Base-by-base conservation (phyloP, 1,140 invertebrate species). In the Orchestia grillus region DNA sequence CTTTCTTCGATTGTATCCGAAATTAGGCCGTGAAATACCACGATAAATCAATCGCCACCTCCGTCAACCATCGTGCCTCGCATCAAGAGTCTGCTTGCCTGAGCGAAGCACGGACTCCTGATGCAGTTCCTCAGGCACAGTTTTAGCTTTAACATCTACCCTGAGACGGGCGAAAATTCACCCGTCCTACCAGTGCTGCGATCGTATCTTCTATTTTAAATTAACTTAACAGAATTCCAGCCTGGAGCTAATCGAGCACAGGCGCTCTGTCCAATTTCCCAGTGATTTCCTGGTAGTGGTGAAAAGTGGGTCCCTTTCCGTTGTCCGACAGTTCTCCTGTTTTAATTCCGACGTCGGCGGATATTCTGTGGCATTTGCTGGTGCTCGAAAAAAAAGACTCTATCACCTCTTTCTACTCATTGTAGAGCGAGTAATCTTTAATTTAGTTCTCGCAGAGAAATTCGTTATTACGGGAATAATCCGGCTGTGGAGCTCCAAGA, bases 141-240 rank as follows among this genome's bases (percentile, higher is more conserved):
- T 77, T 77, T 77, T 3, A 77, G 15, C 62, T 77, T 77, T 23
- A 77, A 1, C 28, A 15, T 3, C 1, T 77, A 19, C 62, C 15
- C 62, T 77, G 11, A 77, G 28, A 77, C 15, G 28, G 1, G 62
- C 62, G 11, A 15, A 77, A 15, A 77, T 77, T 77, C 28, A 8
- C 15, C 62, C 11, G 28, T 3, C 15, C 88, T 90, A 3, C n/a
- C 41, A 90, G 11, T 28, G 43, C 6, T 90, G 88, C 88, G 88
- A 90, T 90, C 88, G 88, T 90, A 90, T 90, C 88, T 90, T 90
- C 88, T 41, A 42, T 90, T 90, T 36, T 90, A 42, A 90, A 90
- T 90, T 42, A 90, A 90, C 88, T 44, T 90, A 44, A 90, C n/a
- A 90, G 43, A 42, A 44, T 90, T 44, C n/a, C 42, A 90, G 41